These are phyloP conservation scores for Rhinolophus sinicus DNA, from an alignment of 2,113 vertebrate species.

Conservation along the genomic window DNA sequence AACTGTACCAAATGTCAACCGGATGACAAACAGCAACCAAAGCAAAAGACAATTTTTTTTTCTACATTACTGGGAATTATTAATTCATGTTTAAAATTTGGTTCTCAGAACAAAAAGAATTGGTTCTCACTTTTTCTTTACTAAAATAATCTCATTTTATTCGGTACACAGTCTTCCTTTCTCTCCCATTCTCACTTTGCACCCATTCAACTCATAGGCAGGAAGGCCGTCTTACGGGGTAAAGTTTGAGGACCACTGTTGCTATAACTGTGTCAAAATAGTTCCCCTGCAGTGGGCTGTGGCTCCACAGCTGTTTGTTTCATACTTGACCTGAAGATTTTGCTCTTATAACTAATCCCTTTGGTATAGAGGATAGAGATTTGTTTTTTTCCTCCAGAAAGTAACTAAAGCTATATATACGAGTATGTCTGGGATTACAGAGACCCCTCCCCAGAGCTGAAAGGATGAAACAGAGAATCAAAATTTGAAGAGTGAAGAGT, in stretches of 20 bases:
- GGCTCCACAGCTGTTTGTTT: neutral
- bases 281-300: neutral
- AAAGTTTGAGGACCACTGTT: neutral
- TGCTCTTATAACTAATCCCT: neutral
- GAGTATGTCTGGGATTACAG: neutral
- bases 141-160: neutral
- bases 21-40: neutral
- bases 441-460: neutral
- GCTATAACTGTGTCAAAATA: neutral
- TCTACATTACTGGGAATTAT: neutral
- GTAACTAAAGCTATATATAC: neutral
- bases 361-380: neutral
- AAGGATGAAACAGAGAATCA: neutral
- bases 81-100: neutral
- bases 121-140: neutral
- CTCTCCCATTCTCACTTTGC: neutral
- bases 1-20: neutral
- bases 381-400: constrained; percentile 9
- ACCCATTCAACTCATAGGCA: neutral
- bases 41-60: neutral
- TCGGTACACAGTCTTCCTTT: neutral
- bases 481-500: neutral
- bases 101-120: constrained; percentile 7
- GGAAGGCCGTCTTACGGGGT: neutral
- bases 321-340: neutral